Conservation (phyloP, 2,113 vertebrate species). For the Opisthocomus hoazin region DNA sequence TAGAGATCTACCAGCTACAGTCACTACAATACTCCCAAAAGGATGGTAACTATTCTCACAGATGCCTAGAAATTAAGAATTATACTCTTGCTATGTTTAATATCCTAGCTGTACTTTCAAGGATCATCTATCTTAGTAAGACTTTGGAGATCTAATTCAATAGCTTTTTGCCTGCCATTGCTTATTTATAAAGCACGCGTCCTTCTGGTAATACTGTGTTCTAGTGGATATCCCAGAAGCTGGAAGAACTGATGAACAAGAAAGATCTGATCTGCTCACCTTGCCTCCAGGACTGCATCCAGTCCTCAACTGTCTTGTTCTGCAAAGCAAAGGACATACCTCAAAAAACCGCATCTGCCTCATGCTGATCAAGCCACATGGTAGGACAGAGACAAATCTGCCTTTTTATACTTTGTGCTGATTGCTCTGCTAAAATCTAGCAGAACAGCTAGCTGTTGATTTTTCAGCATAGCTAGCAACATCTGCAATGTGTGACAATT, state of each 20-base stretch:
- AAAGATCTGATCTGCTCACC: not conserved
- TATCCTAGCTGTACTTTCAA: slow-evolving; percentile 23
- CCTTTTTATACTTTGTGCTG: not conserved
- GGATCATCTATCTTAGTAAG: slow-evolving; percentile 36
- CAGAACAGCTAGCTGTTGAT: not conserved
- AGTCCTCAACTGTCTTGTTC: not conserved
- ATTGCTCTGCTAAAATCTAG: not conserved
- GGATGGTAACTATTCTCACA: slow-evolving; percentile 45
- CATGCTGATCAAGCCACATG: not conserved
- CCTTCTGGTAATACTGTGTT: slow-evolving; percentile 7
- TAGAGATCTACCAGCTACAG: slow-evolving; percentile 44
- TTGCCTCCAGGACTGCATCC: not conserved
- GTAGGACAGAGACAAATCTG: not conserved
- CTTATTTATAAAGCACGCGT: not conserved
- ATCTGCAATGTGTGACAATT: not conserved
- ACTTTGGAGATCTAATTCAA: slow-evolving; percentile 46
- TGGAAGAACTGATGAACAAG: not conserved
- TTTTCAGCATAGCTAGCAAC: not conserved
- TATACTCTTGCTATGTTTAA: slow-evolving; percentile 44
- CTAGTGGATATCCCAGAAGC: not conserved
- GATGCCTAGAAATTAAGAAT: slow-evolving; percentile 60
- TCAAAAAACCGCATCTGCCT: not conserved
- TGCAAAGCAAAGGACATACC: not conserved
- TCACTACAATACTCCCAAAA: slow-evolving; percentile 29
- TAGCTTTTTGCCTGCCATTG: slow-evolving; percentile 7